Evolutionary conservation across 2,113 vertebrate genomes (phyloP).

Genomic region (Actinemys pallida): DNA sequence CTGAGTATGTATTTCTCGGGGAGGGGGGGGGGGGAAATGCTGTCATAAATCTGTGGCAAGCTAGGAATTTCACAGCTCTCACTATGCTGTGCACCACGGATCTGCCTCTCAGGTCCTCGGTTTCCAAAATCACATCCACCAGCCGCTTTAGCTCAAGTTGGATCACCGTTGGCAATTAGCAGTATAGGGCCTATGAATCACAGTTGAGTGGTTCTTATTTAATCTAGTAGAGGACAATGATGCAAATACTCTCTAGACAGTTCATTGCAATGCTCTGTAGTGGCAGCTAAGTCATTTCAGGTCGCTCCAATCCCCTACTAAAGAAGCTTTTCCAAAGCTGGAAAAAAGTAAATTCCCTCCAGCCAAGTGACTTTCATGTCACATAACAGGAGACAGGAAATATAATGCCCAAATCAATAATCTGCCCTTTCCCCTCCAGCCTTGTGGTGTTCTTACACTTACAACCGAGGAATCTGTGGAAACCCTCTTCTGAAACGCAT

Average conservation of each 20-base stretch:
- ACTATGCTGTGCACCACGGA: neutral
- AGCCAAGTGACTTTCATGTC: accelerated
- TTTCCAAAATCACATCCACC: neutral
- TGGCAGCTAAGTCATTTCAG: neutral
- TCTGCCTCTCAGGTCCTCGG: neutral
- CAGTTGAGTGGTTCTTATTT: neutral
- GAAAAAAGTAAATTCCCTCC: neutral
- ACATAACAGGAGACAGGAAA: neutral
- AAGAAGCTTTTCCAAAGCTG: neutral
- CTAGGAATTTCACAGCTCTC: neutral
- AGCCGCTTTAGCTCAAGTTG: neutral
- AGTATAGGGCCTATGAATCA: neutral
- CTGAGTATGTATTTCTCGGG: neutral
- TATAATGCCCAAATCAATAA: neutral
- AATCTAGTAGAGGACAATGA: neutral
- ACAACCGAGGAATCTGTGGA: neutral
- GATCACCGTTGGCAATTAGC: neutral
- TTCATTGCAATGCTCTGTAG: neutral
- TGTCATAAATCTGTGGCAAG: accelerated
- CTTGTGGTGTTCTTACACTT: neutral
- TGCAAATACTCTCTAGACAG: neutral
- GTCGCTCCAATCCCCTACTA: neutral
- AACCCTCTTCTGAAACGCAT: accelerated
- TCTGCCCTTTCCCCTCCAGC: neutral
- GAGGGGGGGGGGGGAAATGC: accelerated